Conservation (phyloP, 2,888 invertebrate species). For the Heteromyza rotundicornis region DNA sequence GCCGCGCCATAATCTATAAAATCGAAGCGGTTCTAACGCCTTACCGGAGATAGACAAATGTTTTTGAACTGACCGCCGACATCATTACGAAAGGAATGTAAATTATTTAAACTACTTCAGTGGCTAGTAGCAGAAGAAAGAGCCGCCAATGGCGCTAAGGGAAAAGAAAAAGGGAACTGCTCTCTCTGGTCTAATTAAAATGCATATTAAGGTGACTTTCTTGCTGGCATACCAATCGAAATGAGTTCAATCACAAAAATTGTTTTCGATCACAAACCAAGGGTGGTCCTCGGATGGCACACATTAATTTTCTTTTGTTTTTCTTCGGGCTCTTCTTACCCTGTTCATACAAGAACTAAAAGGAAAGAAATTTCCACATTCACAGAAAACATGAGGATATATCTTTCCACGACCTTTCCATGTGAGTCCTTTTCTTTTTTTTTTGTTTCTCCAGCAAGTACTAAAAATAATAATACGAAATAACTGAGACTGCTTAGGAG, state of each 20-base stretch:
- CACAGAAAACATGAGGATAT: not conserved
- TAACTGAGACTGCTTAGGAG: too few relatives aligned
- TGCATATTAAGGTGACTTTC: conserved; percentile 41
- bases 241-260: not conserved
- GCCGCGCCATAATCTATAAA: not conserved
- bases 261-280: conserved; percentile 23
- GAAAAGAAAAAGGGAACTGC: too few relatives aligned
- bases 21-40: conserved; percentile 11
- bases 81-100: conserved; percentile 12
- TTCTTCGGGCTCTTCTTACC: too few relatives aligned
- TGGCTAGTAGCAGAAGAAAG: not conserved
- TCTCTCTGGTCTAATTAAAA: conserved; percentile 50
- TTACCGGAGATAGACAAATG: not conserved
- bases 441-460: too few relatives aligned
- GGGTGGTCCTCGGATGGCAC: conserved; percentile 27
- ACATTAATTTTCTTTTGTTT: not conserved
- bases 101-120: conserved; percentile 11
- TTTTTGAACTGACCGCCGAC: conserved; percentile 1
- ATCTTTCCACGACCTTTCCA: not conserved
- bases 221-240: conserved; percentile 37
- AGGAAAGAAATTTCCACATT: too few relatives aligned
- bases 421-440: not conserved
- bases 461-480: too few relatives aligned
- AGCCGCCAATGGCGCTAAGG: not conserved
- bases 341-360: too few relatives aligned